Conservation (phyloP, 2,888 invertebrate genomes). For the Entomobrya proxima region DNA sequence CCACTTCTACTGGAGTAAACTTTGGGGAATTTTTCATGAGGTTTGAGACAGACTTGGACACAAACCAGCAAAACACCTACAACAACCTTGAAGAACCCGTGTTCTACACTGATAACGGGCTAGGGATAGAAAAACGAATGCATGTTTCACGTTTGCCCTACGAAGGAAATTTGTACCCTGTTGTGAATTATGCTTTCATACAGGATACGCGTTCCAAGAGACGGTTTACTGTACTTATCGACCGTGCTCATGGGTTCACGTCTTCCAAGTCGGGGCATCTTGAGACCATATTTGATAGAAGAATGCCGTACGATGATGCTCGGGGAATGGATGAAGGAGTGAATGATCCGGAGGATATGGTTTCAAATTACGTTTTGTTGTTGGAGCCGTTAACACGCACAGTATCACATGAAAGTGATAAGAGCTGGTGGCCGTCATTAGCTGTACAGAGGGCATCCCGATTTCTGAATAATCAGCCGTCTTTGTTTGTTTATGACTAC, state of each 20-base stretch:
- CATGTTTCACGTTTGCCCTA: slow-evolving; percentile 88
- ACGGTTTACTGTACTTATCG: slow-evolving; percentile 81
- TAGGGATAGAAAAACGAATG: slow-evolving; percentile 90
- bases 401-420: slow-evolving; percentile 73
- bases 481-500: slow-evolving; percentile 86
- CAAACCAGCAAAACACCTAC: slow-evolving; percentile 82
- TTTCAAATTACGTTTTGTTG: slow-evolving; percentile 90
- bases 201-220: slow-evolving; percentile 81
- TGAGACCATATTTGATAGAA: slow-evolving; percentile 95
- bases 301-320: slow-evolving; percentile 95
- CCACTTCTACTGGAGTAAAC: slow-evolving; percentile 13
- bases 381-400: slow-evolving; percentile 82
- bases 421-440: slow-evolving; percentile 80
- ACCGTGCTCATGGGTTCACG: slow-evolving; percentile 80
- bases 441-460: slow-evolving; percentile 86
- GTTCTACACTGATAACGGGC: slow-evolving; percentile 95
- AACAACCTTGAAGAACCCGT: slow-evolving; percentile 80
- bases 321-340: slow-evolving; percentile 97
- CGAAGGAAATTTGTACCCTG: slow-evolving; percentile 97
- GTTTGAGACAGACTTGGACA: slow-evolving; percentile 88
- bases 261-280: slow-evolving; percentile 91
- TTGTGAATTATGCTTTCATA: slow-evolving; percentile 92
- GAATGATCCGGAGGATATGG: slow-evolving; percentile 90
- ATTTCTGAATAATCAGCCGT: slow-evolving; percentile 87
- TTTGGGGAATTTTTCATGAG: slow-evolving; percentile 90